Evolutionary conservation across 1,140 invertebrate genomes (phyloP), one percentile per base, ranked within the genome.

Genomic region (Macrobrachium nipponense): DNA sequence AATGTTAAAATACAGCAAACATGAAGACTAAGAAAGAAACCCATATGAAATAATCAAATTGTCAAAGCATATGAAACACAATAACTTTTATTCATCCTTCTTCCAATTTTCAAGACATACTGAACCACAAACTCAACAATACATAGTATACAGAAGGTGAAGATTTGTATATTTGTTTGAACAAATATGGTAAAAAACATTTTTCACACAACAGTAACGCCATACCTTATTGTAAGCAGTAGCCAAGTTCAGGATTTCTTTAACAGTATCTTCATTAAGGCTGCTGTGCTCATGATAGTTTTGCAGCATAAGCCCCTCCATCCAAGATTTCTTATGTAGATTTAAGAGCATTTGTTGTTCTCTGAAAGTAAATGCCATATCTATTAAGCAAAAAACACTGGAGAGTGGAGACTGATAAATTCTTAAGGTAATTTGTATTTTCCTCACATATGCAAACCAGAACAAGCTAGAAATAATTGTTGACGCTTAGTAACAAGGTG

Each of bases 311-410:
- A 99, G 93, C 27, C 98, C 98, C 92, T 99, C 98, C 94, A 98
- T 98, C 99, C 99, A 99, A 2, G 97, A 98, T 91, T 99, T 99
- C 92, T 99, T 99, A 91, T 99, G 97, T 72, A 99, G 92, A 93
- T 99, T 99, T 51, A 99, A 92, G 62, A 99, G 92, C 99, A 99
- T 99, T 93, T 99, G 99, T 91, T 99, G 98, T 92, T 99, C 99
- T 75, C 99, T 86, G 83, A n/a, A 80, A 36, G 36, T 27, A 91
- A 92, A 99, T 97, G 59, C 43, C 3, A 20, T 4, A 80, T 18
- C 4, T 8, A 7, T 27, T 43, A n/a, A n/a, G 27, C 4, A n/a
- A 80, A 51, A 6, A n/a, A n/a, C 44, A 51, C n/a, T n/a, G 5
- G 44, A 10, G 5, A 51, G 3, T 51, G 12, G 5, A 51, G 51